Conservation (phyloP, 1,140 invertebrate species). For the Eueides isabella region DNA sequence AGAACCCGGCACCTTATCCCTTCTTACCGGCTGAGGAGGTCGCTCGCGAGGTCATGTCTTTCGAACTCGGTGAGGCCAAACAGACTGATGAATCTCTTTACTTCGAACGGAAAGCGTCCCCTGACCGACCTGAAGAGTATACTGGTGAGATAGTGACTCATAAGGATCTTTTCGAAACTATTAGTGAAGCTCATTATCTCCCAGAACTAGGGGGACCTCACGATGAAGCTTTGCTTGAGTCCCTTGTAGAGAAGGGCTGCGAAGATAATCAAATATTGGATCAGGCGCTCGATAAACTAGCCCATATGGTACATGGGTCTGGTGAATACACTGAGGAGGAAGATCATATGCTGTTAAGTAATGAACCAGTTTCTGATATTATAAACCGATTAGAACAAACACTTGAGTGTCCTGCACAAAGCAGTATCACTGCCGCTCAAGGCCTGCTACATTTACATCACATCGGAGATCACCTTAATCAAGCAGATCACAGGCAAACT, state of each 20-base stretch:
- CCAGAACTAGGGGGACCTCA: conserved; percentile 82
- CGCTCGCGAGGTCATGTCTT: conserved; percentile 74
- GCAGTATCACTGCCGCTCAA: conserved; percentile 75
- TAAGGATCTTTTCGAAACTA: conserved; percentile 80
- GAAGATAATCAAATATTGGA: conserved; percentile 83
- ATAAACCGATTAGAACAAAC: conserved; percentile 83
- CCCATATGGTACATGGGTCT: conserved; percentile 68
- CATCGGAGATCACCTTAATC: conserved; percentile 77
- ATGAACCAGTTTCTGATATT: conserved; percentile 83
- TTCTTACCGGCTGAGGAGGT: conserved; percentile 72
- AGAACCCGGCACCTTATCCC: conserved; percentile 64
- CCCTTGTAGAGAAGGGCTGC: conserved; percentile 83
- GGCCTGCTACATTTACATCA: conserved; percentile 74
- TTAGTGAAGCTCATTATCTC: conserved; percentile 77
- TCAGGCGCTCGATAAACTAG: conserved; percentile 74
- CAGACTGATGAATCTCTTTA: conserved; percentile 62
- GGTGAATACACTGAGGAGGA: conserved; percentile 84
- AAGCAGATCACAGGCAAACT: conserved; percentile 49
- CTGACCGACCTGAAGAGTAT: conserved; percentile 61
- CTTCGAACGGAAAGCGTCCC: conserved; percentile 62
- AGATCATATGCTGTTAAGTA: conserved; percentile 81
- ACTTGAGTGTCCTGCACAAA: conserved; percentile 74
- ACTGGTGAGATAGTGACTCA: conserved; percentile 64
- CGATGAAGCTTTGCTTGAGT: conserved; percentile 83
- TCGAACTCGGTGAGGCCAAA: conserved; percentile 71